A percentile compares a stretch with the other conserved stretches of the same genome.
phyloP scores from a whole-genome alignment of 2,113 vertebrate species.

The Saimiri boliviensis region DNA sequence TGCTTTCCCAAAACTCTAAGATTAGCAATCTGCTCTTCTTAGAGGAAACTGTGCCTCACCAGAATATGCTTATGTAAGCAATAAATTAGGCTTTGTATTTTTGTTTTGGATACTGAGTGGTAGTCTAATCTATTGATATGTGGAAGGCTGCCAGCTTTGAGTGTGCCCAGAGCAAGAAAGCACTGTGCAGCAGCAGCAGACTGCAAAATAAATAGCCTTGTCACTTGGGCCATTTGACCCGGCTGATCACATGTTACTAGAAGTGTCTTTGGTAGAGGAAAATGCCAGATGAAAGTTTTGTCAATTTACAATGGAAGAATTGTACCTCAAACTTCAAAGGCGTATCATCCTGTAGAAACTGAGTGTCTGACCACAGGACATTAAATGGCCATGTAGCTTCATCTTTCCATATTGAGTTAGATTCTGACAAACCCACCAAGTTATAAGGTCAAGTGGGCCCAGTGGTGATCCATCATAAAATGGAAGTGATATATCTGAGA shows the following conservation, averaged over 20 bases:
- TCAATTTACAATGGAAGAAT: neutral
- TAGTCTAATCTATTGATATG: neutral
- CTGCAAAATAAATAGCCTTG: neutral
- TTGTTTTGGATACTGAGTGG: neutral
- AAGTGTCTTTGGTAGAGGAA: neutral
- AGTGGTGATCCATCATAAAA: constrained; percentile 7
- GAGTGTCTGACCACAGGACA: neutral
- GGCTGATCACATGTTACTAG: neutral
- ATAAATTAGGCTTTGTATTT: neutral
- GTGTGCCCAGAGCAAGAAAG: neutral
- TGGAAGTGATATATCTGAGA: neutral
- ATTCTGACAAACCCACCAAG: neutral
- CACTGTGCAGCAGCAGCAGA: neutral
- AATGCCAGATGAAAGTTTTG: neutral
- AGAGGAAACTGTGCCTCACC: neutral
- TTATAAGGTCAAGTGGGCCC: neutral
- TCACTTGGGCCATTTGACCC: neutral
- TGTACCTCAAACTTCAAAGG: neutral
- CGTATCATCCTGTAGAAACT: neutral
- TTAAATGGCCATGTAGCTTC: neutral
- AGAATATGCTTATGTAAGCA: neutral
- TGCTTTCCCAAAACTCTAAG: neutral
- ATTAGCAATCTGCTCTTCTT: neutral
- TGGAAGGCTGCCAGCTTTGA: neutral
- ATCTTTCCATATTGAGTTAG: neutral